phyloP scores from a whole-genome alignment of 2,797 vertebrate species.

The Sphenodon punctatus region DNA sequence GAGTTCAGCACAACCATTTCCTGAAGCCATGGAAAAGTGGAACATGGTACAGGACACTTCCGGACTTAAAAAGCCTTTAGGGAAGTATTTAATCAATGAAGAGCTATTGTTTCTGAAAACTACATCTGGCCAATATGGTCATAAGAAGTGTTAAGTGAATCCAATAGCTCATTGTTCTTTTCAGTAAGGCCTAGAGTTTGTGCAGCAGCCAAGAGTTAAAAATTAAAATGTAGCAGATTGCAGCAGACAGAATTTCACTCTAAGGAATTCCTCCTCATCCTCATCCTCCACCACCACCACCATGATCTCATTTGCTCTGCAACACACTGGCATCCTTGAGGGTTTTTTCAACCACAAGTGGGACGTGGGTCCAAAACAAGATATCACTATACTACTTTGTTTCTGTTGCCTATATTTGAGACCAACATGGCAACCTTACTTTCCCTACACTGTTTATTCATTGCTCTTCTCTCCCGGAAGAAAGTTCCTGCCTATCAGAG shows the following conservation, averaged over 20 bases:
- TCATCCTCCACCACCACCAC: background rate
- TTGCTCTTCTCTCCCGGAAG: background rate
- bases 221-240: background rate
- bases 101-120: background rate
- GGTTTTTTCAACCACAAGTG: background rate
- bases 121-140: background rate
- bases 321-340: background rate
- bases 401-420: no score
- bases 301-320: background rate
- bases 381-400: no score
- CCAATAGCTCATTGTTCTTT: background rate
- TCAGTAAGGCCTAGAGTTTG: background rate
- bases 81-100: slow-evolving; percentile 6
- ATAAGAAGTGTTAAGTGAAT: background rate
- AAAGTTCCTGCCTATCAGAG: background rate
- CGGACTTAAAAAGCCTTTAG: slow-evolving; percentile 24
- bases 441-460: background rate
- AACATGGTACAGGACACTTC: background rate
- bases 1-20: slow-evolving; percentile 22
- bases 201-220: background rate
- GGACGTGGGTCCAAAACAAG: no score
- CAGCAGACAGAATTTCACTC: background rate
- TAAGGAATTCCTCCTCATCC: background rate
- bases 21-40: slow-evolving; percentile 11
- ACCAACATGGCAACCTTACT: no score